Base-by-base conservation (phyloP, 2,888 invertebrate species). In the Epinotia bilunana region DNA sequence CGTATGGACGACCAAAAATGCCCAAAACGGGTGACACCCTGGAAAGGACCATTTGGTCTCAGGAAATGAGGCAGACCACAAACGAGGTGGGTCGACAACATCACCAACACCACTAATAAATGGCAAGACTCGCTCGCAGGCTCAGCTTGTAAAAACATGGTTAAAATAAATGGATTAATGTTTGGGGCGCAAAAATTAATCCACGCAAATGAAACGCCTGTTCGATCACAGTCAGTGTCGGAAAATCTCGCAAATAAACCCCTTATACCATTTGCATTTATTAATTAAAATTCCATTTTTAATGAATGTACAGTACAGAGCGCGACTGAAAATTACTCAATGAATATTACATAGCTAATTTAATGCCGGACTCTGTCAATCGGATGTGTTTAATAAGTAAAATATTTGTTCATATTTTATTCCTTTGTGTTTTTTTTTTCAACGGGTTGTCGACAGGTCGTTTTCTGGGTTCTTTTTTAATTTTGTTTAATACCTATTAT, bases 271-370 rank as follows among this genome's bases (percentile, higher is more conserved):
- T 71, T 74, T 74, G 60, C 70, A 71, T 74, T 71, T 11, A 71
- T 65, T 71, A 74, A 74, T 74, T 74, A 74, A 70, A 70, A 71
- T 65, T 74, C 28, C 74, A 65, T 74, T 74, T 73, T 71, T 74
- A 65, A 74, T 74, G 70, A 74, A 70, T 53, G 39, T 64, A 64
- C 60, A 70, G 64, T 60, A 58, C 70, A 70, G 43, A 67, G 58
- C 23, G 53, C 60, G 70, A 60, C 63, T 23, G 74, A 74, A 74
- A 74, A 74, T 74, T 74, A 74, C 74, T 60, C 58, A 11, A 64
- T 74, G 70, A 71, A 74, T 74, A 74, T 71, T 71, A n/a, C 58
- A 74, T 64, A 43, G 2, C 9, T 43, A 60, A 65, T 43, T 71
- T 64, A 74, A 70, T 65, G 55, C 64, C 43, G 18, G 49, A 64